Conservation (phyloP, 1,140 invertebrate species). For the Tetraneura akinire region DNA sequence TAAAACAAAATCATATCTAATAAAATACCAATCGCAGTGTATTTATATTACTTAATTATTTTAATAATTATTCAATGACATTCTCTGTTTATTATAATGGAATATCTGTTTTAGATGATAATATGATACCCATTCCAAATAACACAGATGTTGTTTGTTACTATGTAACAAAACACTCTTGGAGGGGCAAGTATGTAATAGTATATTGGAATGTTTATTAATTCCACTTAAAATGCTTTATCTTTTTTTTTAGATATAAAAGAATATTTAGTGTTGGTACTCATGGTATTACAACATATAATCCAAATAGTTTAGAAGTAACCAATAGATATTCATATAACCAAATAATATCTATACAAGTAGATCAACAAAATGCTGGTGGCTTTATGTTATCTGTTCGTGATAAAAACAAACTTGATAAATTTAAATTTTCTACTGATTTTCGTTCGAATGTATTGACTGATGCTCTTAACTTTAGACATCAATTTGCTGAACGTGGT, state of each 20-base stretch:
- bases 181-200: slow-evolving; percentile 89
- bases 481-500: slow-evolving; percentile 77
- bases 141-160: slow-evolving; percentile 92
- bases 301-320: slow-evolving; percentile 88
- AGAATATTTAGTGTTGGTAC: slow-evolving; percentile 96
- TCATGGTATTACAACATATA: slow-evolving; percentile 94
- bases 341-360: slow-evolving; percentile 77
- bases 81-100: slow-evolving; percentile 18
- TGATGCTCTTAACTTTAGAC: slow-evolving; percentile 81
- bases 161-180: slow-evolving; percentile 92
- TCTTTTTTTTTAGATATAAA: slow-evolving; percentile 76
- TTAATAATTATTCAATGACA: slow-evolving; percentile 8
- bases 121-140: slow-evolving; percentile 80
- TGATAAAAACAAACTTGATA: slow-evolving; percentile 81
- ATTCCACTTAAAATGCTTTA: slow-evolving; percentile 41
- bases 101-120: slow-evolving; percentile 61
- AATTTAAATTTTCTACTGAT: slow-evolving; percentile 97
- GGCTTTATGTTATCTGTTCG: slow-evolving; percentile 84
- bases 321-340: slow-evolving; percentile 93
- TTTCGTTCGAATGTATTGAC: slow-evolving; percentile 89
- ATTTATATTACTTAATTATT: background rate
- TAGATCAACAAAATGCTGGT: slow-evolving; percentile 61
- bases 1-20: too few relatives aligned
- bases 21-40: background rate
- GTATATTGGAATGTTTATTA: slow-evolving; percentile 42